A percentile compares a stretch with the other conserved stretches of the same genome.
Evolutionary conservation across 37 sponge, comb jelly and placozoan genomes (phyloP).

Genomic region (Agelas oroides): DNA sequence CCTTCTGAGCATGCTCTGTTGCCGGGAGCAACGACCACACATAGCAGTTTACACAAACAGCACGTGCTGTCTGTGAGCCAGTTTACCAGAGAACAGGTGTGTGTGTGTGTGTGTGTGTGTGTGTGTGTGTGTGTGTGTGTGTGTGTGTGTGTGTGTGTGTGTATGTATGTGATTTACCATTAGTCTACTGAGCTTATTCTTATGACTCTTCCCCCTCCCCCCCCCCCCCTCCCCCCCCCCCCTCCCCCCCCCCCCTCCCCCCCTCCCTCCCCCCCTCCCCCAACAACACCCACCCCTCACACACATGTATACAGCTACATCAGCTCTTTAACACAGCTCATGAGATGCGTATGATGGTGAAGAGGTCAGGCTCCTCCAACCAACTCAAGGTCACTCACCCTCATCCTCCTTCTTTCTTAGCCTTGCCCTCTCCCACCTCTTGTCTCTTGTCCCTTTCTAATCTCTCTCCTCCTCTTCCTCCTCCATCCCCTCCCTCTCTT

Average conservation of each 20-base stretch:
- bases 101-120: neutral
- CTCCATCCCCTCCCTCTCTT: too few species aligned
- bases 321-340: conserved; percentile 70
- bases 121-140: neutral
- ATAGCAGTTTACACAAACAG: conserved; percentile 56
- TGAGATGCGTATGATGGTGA: conserved; percentile 85
- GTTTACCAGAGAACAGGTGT: conserved; percentile 86
- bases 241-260: neutral
- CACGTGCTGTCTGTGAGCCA: conserved; percentile 84
- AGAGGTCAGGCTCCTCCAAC: conserved; percentile 68
- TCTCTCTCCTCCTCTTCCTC: too few species aligned
- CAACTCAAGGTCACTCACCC: conserved; percentile 89
- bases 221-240: neutral
- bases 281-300: neutral
- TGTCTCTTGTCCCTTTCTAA: too few species aligned
- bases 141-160: too few species aligned
- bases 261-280: too few species aligned
- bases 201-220: neutral
- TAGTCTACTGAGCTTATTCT: neutral
- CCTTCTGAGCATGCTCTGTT: neutral
- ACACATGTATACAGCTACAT: conserved; percentile 23
- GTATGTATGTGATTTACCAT: too few species aligned
- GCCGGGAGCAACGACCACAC: neutral
- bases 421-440: too few species aligned
- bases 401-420: too few species aligned